phyloP scores from a whole-genome alignment of 2,113 vertebrate species.

The Rhagologus leucostigma region DNA sequence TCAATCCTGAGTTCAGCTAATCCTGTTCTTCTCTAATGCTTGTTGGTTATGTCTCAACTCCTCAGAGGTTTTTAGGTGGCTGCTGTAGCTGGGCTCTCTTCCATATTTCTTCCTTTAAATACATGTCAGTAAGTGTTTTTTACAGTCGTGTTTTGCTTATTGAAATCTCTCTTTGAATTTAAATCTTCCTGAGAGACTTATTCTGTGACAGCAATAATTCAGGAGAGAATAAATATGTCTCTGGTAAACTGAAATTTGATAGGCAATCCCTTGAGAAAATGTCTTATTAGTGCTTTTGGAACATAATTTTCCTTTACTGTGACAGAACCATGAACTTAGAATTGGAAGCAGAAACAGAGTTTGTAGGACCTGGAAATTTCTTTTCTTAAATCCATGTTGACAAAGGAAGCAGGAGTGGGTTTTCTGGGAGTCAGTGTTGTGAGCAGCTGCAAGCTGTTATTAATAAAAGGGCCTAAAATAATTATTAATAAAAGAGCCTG shows the following conservation, averaged over 20 bases:
- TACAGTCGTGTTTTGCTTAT: neutral
- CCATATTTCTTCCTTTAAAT: neutral
- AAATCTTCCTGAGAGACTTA: neutral
- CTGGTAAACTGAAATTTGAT: neutral
- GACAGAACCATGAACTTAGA: neutral
- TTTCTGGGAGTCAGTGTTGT: neutral
- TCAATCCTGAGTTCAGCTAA: neutral
- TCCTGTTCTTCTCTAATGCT: neutral
- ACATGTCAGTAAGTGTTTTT: neutral
- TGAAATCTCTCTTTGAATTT: neutral
- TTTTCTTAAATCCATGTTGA: neutral
- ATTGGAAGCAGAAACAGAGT: neutral
- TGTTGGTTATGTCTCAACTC: neutral
- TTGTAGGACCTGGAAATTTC: neutral
- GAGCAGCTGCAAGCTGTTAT: neutral
- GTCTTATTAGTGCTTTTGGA: neutral
- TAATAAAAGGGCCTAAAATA: neutral
- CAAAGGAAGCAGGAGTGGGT: neutral
- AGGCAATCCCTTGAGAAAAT: neutral
- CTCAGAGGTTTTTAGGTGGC: neutral
- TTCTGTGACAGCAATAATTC: neutral
- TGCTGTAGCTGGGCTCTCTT: neutral
- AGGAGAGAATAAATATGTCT: neutral
- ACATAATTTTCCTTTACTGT: neutral
- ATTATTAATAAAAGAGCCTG: neutral